Evolutionary conservation across 2,888 invertebrate species (phyloP).

Genomic region (Amblyjoppa proteus): DNA sequence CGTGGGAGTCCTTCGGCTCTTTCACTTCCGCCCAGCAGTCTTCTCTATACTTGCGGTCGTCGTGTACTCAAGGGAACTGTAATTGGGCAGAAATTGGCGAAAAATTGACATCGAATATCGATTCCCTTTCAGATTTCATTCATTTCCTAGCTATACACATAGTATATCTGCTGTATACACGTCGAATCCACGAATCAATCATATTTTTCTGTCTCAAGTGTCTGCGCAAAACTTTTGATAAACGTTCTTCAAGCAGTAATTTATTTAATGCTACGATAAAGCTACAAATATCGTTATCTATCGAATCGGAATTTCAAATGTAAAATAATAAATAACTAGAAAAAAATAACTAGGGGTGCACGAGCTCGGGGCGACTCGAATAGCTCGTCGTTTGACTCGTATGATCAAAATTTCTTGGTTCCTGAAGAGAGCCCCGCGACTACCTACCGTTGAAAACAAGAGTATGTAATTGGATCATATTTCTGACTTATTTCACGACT

Average conservation of each 20-base stretch:
- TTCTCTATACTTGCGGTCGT: conserved; percentile 39
- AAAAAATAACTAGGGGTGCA: too few relatives aligned
- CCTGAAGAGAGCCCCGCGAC: too few relatives aligned
- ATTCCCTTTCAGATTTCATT: conserved; percentile 35
- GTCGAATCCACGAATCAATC: conserved; percentile 25
- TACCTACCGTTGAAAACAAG: too few relatives aligned
- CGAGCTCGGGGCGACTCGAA: too few relatives aligned
- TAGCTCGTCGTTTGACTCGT: too few relatives aligned
- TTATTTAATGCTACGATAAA: not conserved
- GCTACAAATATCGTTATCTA: too few relatives aligned
- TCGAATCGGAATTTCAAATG: too few relatives aligned
- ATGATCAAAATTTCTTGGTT: too few relatives aligned
- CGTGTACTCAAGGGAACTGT: conserved; percentile 66
- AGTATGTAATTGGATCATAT: too few relatives aligned
- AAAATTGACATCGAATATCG: conserved; percentile 72
- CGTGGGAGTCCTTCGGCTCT: conserved; percentile 60
- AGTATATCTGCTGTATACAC: not conserved
- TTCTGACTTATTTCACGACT: too few relatives aligned
- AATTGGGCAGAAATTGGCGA: conserved; percentile 80
- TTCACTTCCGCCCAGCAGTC: conserved; percentile 47
- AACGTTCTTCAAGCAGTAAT: not conserved
- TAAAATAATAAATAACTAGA: too few relatives aligned
- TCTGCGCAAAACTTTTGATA: not conserved
- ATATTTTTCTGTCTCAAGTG: conserved; percentile 1
- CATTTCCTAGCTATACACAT: conserved; percentile 3